phyloP scores from a whole-genome alignment of 2,888 invertebrate species.

The Megastigmus dorsalis region DNA sequence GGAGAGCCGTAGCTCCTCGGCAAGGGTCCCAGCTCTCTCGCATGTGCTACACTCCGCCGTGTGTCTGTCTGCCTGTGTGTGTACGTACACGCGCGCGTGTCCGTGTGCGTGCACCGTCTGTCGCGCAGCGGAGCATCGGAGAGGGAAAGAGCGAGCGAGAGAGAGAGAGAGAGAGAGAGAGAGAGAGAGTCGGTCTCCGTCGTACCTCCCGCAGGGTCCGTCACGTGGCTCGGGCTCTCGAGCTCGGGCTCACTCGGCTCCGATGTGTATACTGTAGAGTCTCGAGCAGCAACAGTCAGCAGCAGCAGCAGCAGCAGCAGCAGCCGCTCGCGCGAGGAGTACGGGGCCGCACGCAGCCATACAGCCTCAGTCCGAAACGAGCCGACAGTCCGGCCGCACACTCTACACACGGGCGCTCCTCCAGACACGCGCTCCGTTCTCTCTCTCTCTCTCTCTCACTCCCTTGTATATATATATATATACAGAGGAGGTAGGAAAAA shows the following conservation, averaged over 20 bases:
- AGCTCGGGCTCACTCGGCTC: slow-evolving; percentile 24
- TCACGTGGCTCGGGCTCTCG: slow-evolving; percentile 71
- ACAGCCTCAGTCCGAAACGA: slow-evolving; percentile 69
- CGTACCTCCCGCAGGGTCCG: slow-evolving; percentile 73
- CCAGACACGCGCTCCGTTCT: neutral
- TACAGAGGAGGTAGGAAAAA: too few relatives aligned
- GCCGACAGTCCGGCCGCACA: slow-evolving; percentile 69
- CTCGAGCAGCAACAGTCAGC: too few relatives aligned
- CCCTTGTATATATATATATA: too few relatives aligned
- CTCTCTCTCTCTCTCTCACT: neutral
- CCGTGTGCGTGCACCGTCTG: too few relatives aligned
- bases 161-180: neutral
- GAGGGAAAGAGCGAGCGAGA: neutral
- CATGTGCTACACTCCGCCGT: neutral
- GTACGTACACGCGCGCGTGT: neutral
- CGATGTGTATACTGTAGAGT: neutral
- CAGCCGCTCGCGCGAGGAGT: slow-evolving; percentile 30
- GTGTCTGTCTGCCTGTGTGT: too few relatives aligned
- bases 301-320: too few relatives aligned
- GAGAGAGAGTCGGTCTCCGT: neutral
- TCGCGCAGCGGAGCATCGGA: neutral
- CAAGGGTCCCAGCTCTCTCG: slow-evolving; percentile 17
- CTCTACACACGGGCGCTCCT: slow-evolving; percentile 27
- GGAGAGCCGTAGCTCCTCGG: slow-evolving; percentile 27
- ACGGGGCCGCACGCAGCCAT: slow-evolving; percentile 51